phyloP scores from a whole-genome alignment of 1,140 invertebrate genomes.

The Drosophila pruinosa region DNA sequence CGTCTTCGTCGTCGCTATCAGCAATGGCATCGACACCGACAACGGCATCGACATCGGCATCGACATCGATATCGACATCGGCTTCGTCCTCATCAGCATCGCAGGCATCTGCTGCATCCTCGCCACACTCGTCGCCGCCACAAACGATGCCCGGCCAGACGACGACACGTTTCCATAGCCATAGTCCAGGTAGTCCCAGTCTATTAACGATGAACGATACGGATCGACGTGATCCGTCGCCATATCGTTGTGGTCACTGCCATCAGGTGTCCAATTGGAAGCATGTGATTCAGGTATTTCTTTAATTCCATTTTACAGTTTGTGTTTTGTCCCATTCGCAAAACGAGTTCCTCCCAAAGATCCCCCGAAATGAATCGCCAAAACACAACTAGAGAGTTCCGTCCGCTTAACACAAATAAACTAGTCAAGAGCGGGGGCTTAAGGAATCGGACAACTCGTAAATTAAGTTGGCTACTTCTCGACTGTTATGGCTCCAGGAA shows the following conservation, averaged over 20 bases:
- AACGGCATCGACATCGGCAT: conserved; percentile 34
- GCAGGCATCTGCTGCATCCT: conserved; percentile 41
- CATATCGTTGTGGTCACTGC: conserved; percentile 89
- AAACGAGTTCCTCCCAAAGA: conserved; percentile 15
- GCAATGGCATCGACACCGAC: conserved; percentile 20
- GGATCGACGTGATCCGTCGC: conserved; percentile 83
- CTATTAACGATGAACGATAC: conserved; percentile 70
- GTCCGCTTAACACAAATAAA: neutral
- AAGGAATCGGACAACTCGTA: neutral
- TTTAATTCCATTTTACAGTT: conserved; percentile 63
- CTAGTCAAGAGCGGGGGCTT: too few relatives aligned
- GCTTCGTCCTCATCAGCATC: conserved; percentile 51
- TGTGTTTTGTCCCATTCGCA: conserved; percentile 75
- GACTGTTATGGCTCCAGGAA: too few relatives aligned
- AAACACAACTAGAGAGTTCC: neutral
- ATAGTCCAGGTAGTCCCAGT: conserved; percentile 76
- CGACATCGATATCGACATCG: conserved; percentile 36
- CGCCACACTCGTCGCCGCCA: conserved; percentile 41
- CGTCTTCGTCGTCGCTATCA: conserved; percentile 32
- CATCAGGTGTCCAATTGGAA: conserved; percentile 91
- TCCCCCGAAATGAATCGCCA: neutral
- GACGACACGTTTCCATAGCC: conserved; percentile 51
- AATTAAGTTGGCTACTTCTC: neutral
- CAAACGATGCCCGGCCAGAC: conserved; percentile 13
- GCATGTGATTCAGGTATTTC: conserved; percentile 90